Base-by-base conservation (phyloP, 2,888 invertebrate genomes). In the Hypena proboscidalis region DNA sequence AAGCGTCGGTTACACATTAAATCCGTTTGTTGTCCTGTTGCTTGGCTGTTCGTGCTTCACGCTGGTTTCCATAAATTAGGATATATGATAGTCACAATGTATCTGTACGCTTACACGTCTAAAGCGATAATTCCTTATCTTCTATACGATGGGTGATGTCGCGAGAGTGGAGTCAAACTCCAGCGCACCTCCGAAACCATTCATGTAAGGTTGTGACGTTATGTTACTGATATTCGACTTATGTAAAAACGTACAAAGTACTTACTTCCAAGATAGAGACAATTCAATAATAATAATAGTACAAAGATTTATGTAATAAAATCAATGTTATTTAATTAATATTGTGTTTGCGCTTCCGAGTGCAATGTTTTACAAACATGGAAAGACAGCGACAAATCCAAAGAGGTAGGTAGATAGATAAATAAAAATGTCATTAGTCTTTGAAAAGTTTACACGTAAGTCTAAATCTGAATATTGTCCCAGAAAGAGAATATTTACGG, bases 11-110 rank as follows among this genome's bases (percentile, higher is more conserved):
- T 64, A 73, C 80, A 79, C 78, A 62, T 70, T 62, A 54, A 58
- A 65, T 66, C 65, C 60, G 50, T 65, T 63, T 62, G 43, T 70
- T 76, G 78, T 80, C 83, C 77, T 80, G 77, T 66, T 77, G 78
- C 72, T 80, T 82, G 77, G 78, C 70, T 77, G 71, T 65, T n/a
- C n/a, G n/a, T 21, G 29, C 42, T 50, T 47, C 30, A 38, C 30
- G 30, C 20, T 34, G 20, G 29, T 44, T 40, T 9, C 10, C 25
- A 39, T 30, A 20, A 34, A 23, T 29, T 44, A 29, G 21, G 13
- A 26, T 20, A 14, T 20, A 29, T 32, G 10, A 21, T 15, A 8
- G 1, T 15, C 15, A 8, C 8, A 29, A 15, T n/a, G 13, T 14
- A 27, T 27, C 27, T 13, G n/a, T 32, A 5, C 6, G 21, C 11